Evolutionary conservation across 1,140 invertebrate species (phyloP), one percentile per base, ranked within the genome.

Genomic region (Ridgeia piscesae): DNA sequence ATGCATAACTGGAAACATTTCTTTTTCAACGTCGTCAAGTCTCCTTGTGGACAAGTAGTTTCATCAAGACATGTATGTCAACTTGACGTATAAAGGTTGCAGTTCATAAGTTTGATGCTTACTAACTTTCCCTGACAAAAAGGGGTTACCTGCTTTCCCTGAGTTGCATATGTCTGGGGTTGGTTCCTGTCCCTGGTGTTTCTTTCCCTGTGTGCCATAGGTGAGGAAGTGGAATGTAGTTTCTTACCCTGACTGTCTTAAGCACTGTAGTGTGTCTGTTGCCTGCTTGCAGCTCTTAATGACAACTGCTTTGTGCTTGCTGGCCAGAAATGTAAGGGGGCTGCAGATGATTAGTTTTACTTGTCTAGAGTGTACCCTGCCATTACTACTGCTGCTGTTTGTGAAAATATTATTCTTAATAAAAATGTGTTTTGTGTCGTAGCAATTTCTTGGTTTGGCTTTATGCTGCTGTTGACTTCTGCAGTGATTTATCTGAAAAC

Each of bases 361-460:
- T 77, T 77, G 58, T 77, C 58, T 4, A 27, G 2, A 27, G 58
- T 77, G 27, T 77, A 17, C 58, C 14, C 58, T 31, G 27, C 17
- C 58, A 77, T 77, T 77, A 77, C 58, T 77, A 77, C 58, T 77
- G 58, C 27, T 77, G 58, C 58, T 77, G 58, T 77, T 77, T 77
- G 58, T 21, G 27, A 17, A 77, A 17, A 27, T 77, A 31, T 77
- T 21, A 77, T 77, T 31, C 58, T 77, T 77, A 31, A 42, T 42
- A 42, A 42, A 42, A 42, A 42, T 42, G 42, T 42, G 42, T 42
- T 42, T 42, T 11, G 11, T 77, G 17, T 77, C 27, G 58, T 77
- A 77, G 58, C 58, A 77, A 77, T 77, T 17, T 77, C 58, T 77
- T 77, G 17, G 27, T 77, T 9, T 77, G 58, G 11, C 2, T 77